A percentile compares a stretch with the other conserved stretches of the same genome.
Evolutionary conservation across 2,113 vertebrate species (phyloP).

Genomic region (Emydura subglobosa): DNA sequence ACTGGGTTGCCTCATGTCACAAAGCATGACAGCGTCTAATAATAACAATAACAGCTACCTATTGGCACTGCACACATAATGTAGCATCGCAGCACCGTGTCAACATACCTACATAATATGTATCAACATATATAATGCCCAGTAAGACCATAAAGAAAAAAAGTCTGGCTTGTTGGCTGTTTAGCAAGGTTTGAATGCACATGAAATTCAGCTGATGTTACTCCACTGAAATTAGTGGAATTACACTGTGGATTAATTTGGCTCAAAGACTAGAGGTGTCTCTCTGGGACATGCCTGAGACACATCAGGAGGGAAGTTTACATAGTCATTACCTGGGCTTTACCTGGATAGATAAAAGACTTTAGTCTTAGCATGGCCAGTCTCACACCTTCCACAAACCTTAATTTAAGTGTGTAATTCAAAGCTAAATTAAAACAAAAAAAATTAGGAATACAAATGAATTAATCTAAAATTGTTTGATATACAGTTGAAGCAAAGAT

Average conservation of each 20-base stretch:
- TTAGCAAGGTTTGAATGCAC: background rate
- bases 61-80: background rate
- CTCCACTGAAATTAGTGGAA: background rate
- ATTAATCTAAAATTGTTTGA: background rate
- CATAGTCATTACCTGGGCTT: background rate
- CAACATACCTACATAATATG: background rate
- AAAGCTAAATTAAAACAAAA: background rate
- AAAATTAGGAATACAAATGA: rapidly evolving
- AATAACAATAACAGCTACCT: background rate
- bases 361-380: background rate
- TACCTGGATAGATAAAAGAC: background rate
- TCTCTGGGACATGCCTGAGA: background rate
- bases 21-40: background rate
- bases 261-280: background rate
- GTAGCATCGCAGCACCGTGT: background rate
- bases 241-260: background rate
- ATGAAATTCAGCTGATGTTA: background rate
- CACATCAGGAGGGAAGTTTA: background rate
- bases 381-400: background rate
- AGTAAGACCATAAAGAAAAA: background rate
- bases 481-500: background rate
- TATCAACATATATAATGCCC: background rate
- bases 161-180: background rate
- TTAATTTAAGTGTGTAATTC: background rate
- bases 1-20: background rate